Evolutionary conservation across 2,888 invertebrate species (phyloP).

Genomic region (Teleogryllus oceanicus): DNA sequence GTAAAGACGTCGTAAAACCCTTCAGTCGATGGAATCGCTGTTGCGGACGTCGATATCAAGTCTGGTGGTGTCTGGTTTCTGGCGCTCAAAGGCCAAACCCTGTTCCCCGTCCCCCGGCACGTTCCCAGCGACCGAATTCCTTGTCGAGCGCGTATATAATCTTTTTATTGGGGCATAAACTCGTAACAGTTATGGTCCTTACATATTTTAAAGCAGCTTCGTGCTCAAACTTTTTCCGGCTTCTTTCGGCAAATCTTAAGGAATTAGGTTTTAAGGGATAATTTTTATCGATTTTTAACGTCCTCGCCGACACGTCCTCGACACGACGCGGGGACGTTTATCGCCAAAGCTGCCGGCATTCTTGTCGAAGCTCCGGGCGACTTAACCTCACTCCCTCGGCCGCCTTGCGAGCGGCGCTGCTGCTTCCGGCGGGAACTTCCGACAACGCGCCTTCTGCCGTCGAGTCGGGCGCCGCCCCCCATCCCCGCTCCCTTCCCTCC

Average conservation of each 20-base stretch:
- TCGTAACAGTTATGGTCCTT: background rate
- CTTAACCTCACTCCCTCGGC: no score
- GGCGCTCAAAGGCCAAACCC: background rate
- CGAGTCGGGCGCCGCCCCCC: background rate
- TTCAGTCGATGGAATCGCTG: background rate
- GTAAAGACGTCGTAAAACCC: background rate
- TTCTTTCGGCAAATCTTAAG: background rate
- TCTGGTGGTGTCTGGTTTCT: background rate
- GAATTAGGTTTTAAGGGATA: constrained; percentile 1
- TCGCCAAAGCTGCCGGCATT: background rate
- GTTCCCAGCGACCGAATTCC: background rate
- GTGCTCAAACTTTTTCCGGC: background rate
- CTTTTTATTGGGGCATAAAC: constrained; percentile 3
- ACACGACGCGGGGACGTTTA: background rate
- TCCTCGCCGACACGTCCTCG: background rate
- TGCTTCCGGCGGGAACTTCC: no score
- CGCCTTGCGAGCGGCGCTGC: no score
- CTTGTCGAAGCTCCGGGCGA: background rate
- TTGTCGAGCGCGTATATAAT: constrained; percentile 1
- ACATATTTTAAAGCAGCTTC: constrained; percentile 11
- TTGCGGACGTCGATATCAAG: background rate
- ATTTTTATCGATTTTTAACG: background rate
- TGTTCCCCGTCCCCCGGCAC: background rate
- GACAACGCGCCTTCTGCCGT: no score
- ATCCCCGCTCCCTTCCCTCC: background rate